These are phyloP conservation scores for Sipha flava DNA, from an alignment of 1,140 invertebrate species.

Conservation along the genomic window DNA sequence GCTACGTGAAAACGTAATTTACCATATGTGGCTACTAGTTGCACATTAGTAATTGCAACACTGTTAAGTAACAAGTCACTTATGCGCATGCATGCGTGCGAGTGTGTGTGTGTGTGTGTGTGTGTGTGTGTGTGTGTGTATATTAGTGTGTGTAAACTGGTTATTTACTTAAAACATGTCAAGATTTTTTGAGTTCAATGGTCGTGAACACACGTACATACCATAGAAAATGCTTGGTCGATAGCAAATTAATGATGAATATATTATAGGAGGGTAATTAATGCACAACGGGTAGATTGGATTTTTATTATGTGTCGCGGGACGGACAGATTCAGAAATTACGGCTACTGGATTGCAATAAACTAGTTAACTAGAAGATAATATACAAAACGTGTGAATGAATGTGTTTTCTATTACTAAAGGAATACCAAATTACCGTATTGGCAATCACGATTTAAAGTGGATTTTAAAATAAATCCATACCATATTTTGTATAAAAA, in stretches of 20 bases:
- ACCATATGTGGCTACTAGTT: slow-evolving; percentile 22
- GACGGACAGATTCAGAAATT: slow-evolving; percentile 1
- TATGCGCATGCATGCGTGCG: background rate
- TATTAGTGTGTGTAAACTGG: slow-evolving; percentile 15
- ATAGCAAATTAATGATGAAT: slow-evolving; percentile 29
- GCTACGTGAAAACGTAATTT: slow-evolving; percentile 26
- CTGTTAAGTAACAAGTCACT: slow-evolving; percentile 22
- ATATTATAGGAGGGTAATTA: slow-evolving; percentile 24
- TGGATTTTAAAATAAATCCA: background rate
- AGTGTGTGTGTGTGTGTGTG: background rate
- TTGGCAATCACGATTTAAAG: background rate
- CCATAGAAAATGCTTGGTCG: background rate
- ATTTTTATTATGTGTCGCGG: slow-evolving; percentile 25
- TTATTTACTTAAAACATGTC: slow-evolving; percentile 28
- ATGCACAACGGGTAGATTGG: slow-evolving; percentile 3
- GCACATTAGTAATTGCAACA: slow-evolving; percentile 24
- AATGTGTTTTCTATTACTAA: background rate
- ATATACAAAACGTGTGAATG: slow-evolving; percentile 8
- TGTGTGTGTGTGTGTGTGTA: background rate
- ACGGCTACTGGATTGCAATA: slow-evolving; percentile 14
- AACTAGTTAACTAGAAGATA: slow-evolving; percentile 19
- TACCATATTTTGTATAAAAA: background rate
- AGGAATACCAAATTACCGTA: background rate
- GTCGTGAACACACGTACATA: slow-evolving; percentile 13
- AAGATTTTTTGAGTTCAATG: slow-evolving; percentile 25